These are phyloP conservation scores for Noctua fimbriata DNA, from an alignment of 2,888 invertebrate genomes.

Conservation along the genomic window DNA sequence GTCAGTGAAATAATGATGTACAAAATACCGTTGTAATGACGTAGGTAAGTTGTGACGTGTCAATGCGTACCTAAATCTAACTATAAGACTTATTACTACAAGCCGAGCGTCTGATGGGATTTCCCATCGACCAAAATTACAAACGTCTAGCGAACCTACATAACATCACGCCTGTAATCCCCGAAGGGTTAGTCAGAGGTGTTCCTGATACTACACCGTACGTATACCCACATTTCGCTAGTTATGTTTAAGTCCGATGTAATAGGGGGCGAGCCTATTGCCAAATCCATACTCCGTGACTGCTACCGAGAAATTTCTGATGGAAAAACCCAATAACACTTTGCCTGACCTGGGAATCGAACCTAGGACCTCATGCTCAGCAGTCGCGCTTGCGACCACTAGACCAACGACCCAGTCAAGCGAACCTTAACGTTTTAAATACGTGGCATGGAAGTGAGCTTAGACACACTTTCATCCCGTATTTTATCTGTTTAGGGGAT, in stretches of 20 bases:
- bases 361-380: too few relatives aligned
- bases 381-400: too few relatives aligned
- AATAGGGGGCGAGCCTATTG: too few relatives aligned
- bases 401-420: background rate
- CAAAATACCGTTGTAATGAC: constrained; percentile 24
- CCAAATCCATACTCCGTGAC: too few relatives aligned
- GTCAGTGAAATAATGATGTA: constrained; percentile 2
- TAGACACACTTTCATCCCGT: background rate
- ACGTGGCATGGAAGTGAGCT: background rate
- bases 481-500: background rate
- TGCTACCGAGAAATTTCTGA: too few relatives aligned
- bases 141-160: background rate
- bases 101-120: background rate
- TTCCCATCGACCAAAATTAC: background rate
- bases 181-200: too few relatives aligned
- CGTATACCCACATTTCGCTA: too few relatives aligned
- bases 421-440: background rate
- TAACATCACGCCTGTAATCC: too few relatives aligned
- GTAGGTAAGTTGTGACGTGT: background rate
- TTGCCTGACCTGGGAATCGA: too few relatives aligned
- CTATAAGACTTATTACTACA: background rate
- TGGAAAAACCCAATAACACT: too few relatives aligned
- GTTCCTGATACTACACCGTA: too few relatives aligned
- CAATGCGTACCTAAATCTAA: background rate
- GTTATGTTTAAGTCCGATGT: too few relatives aligned